Evolutionary conservation across 2,888 invertebrate genomes (phyloP), one percentile per base, ranked within the genome.

Genomic region (Arenicola marina): DNA sequence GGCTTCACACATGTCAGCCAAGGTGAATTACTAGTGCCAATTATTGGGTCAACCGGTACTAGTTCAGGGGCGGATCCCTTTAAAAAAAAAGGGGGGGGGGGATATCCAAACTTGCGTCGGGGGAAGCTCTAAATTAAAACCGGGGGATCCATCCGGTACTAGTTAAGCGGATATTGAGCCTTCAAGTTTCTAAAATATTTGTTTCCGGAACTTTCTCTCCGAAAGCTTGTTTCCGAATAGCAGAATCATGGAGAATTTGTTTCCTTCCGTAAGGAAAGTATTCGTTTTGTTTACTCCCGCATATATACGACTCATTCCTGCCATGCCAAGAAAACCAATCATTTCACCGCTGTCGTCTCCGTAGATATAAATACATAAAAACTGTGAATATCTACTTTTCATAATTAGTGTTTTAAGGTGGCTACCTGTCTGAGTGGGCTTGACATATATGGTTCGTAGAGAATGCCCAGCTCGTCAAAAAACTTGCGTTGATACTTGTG

Each of bases 401-500:
- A n/a, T n/a, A n/a, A n/a, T n/a, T n/a, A n/a, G n/a, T n/a, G n/a
- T n/a, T n/a, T n/a, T n/a, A n/a, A n/a, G n/a, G n/a, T 38, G 43
- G 11, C 56, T 48, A 68, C 68, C 58, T 64, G 38, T 34, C 61
- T 51, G 1, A 68, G 44, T 1, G 61, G 58, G 24, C 48, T 44
- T n/a, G 68, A 68, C 55, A 69, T 61, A 51, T 53, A 32, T n/a
- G 15, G 11, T 4, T 66, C 61, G 33, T 48, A 32, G 1, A 69
- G 38, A 31, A 70, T 66, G 21, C 24, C 53, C 2, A 61, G 24
- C 34, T 70, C 68, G 45, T 70, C 68, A 33, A 70, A 70, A 46
- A 56, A 66, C 56, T 70, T 68, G n/a, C 62, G 54, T 44, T 68
- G 66, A 24, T 68, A 70, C 29, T 61, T 68, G 54, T 67, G 66